Evolutionary conservation across 37 sponge, comb jelly and placozoan species (phyloP).

Genomic region (Diacarnus erythraeanus): DNA sequence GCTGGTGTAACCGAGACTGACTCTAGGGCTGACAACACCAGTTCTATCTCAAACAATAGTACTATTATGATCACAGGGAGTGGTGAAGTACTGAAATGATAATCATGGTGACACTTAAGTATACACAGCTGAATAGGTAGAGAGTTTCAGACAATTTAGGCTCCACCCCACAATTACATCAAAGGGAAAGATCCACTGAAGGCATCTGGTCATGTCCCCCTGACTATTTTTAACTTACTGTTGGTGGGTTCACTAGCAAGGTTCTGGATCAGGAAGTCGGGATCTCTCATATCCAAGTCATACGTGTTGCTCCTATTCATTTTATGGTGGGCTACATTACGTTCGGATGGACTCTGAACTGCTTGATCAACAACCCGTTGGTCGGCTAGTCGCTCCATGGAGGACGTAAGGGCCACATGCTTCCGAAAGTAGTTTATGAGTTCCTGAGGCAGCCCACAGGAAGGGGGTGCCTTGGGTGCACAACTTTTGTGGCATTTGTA

Average conservation of each 20-base stretch:
- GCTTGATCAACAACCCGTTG: background rate
- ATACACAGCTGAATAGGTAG: background rate
- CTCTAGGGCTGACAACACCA: too few species aligned
- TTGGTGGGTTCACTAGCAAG: constrained; percentile 58
- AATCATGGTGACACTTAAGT: too few species aligned
- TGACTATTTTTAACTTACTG: constrained; percentile 36
- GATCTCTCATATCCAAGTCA: constrained; percentile 2
- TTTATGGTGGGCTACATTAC: constrained; percentile 1
- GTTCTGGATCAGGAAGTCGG: constrained; percentile 51
- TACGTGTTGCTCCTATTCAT: constrained; percentile 7
- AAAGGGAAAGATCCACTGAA: too few species aligned
- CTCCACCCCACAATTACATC: too few species aligned
- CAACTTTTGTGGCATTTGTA: constrained; percentile 87
- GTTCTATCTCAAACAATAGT: too few species aligned
- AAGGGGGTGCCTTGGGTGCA: constrained; percentile 72
- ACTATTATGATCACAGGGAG: too few species aligned
- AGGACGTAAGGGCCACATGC: constrained; percentile 26
- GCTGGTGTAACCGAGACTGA: too few species aligned
- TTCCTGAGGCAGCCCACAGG: constrained; percentile 82
- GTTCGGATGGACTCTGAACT: constrained; percentile 20
- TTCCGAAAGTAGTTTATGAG: constrained; percentile 67
- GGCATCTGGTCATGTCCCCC: background rate
- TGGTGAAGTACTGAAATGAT: too few species aligned
- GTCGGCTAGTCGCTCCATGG: constrained; percentile 19
- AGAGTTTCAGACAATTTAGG: too few species aligned